phyloP scores from a whole-genome alignment of 2,113 vertebrate genomes.

The Platycercus adscitus region DNA sequence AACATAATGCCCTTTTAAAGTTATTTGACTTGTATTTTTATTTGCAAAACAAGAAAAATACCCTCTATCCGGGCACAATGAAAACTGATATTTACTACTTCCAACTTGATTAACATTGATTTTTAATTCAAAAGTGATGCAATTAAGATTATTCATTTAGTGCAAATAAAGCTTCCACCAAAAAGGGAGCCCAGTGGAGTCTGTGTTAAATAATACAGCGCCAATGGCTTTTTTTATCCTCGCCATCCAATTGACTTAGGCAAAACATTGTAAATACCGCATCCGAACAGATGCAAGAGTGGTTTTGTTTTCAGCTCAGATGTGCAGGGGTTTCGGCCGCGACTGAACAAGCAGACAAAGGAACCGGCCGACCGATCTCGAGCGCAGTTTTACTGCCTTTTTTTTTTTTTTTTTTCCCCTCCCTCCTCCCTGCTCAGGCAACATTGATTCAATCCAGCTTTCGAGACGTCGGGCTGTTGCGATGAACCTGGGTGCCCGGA shows the following conservation, averaged over 20 bases:
- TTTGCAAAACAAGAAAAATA: slow-evolving; percentile 78
- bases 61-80: slow-evolving; percentile 73
- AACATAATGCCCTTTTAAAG: slow-evolving; percentile 81
- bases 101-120: slow-evolving; percentile 88
- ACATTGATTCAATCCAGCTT: slow-evolving; percentile 49
- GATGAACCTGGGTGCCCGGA: not conserved
- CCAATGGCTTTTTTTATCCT: slow-evolving; percentile 67
- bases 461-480: slow-evolving; percentile 23
- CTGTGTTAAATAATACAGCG: slow-evolving; percentile 76
- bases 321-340: slow-evolving; percentile 60
- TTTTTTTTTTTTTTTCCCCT: not conserved
- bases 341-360: slow-evolving; percentile 83
- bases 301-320: slow-evolving; percentile 71
- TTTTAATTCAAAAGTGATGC: slow-evolving; percentile 90
- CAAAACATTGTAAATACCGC: slow-evolving; percentile 75
- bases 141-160: slow-evolving; percentile 95
- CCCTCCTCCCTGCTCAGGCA: not conserved
- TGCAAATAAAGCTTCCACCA: slow-evolving; percentile 82
- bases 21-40: slow-evolving; percentile 82
- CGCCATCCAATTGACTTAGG: slow-evolving; percentile 74
- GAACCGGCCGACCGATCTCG: slow-evolving; percentile 82
- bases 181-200: slow-evolving; percentile 73
- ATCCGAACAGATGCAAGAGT: slow-evolving; percentile 82
- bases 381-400: slow-evolving; percentile 71
- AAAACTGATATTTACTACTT: slow-evolving; percentile 84